Base-by-base conservation (phyloP, 2,888 invertebrate genomes). In the Agrochola macilenta region DNA sequence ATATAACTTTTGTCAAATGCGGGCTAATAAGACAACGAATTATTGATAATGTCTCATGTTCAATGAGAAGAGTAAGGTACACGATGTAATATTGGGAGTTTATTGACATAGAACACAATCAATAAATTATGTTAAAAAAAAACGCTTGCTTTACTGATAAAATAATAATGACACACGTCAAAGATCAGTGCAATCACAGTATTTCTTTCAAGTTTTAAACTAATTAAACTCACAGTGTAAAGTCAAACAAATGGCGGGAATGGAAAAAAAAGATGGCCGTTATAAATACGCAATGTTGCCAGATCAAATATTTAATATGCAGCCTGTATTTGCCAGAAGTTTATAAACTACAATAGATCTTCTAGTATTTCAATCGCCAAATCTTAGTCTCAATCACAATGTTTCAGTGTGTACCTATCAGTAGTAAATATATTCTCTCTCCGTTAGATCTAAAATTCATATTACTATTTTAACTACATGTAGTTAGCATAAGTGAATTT, bases 291-390 rank as follows among this genome's bases (percentile, higher is more conserved):
- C 49, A 80, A 75, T 86, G 77, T 81, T 86, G 77, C 85, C 74
- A 78, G 66, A 74, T 8, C 35, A 46, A 70, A 77, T 61, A 54
- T 68, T 76, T 72, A 82, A 74, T 79, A 78, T 76, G 74, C 82
- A 91, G 95, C 95, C 96, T 96, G 96, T 95, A 94, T 95, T 96
- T 96, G 96, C 81, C 96, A 96, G 93, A 95, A 96, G 95, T 95
- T 94, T 88, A 87, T 77, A 71, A 54, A 78, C 74, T 81, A 76
- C 76, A 76, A 82, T 78, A 78, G 66, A 74, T 74, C 79, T 79
- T 80, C 76, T 88, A 86, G 76, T 66, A 86, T 80, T 82, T 87
- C 85, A 82, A 90, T 88, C 88, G 90, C 92, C 91, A 92, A 90
- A 90, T 84, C 86, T 89, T 88, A 76, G 71, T 81, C 79, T 83